Percentiles rank a stretch among this genome's conserved stretches.
Conservation (phyloP, 2,113 vertebrate genomes). For the Seriola dumerili region DNA sequence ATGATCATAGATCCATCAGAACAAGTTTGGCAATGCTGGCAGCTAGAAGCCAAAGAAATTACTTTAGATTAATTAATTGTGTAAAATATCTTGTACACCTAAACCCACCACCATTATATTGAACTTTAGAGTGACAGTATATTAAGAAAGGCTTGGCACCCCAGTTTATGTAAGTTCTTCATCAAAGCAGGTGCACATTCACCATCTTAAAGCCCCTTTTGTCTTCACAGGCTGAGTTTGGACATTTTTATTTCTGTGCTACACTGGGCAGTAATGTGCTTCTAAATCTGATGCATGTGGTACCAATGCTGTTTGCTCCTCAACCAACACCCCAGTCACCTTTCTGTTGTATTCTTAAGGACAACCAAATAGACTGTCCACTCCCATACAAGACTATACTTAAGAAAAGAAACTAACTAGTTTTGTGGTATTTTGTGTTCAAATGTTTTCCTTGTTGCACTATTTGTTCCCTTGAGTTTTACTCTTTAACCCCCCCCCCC, state of each 20-base stretch:
- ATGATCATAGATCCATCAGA: neutral
- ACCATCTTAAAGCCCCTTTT: neutral
- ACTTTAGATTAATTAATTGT: neutral
- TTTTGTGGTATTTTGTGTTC: constrained; percentile 52
- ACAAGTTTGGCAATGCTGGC: neutral
- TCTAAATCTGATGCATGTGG: constrained; percentile 57
- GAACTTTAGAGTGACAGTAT: neutral
- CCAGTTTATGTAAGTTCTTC: neutral
- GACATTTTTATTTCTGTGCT: constrained; percentile 5
- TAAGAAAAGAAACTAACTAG: constrained; percentile 40
- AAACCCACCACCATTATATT: neutral
- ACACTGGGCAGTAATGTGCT: constrained; percentile 45
- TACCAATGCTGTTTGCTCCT: constrained; percentile 43
- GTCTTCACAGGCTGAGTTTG: neutral
- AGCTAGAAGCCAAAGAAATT: constrained; percentile 53
- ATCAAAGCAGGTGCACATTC: neutral
- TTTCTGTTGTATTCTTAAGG: constrained; percentile 10
- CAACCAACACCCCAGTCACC: neutral
- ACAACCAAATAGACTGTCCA: constrained; percentile 51
- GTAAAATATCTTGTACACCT: neutral
- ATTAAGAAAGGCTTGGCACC: neutral
- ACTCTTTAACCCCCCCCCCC: constrained; percentile 15
- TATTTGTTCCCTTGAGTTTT: constrained; percentile 48
- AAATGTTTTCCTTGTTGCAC: constrained; percentile 52
- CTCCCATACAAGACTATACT: constrained; percentile 27